Evolutionary conservation across 2,797 vertebrate genomes (phyloP), one percentile per base, ranked within the genome.

Genomic region (Eulemur mongoz): DNA sequence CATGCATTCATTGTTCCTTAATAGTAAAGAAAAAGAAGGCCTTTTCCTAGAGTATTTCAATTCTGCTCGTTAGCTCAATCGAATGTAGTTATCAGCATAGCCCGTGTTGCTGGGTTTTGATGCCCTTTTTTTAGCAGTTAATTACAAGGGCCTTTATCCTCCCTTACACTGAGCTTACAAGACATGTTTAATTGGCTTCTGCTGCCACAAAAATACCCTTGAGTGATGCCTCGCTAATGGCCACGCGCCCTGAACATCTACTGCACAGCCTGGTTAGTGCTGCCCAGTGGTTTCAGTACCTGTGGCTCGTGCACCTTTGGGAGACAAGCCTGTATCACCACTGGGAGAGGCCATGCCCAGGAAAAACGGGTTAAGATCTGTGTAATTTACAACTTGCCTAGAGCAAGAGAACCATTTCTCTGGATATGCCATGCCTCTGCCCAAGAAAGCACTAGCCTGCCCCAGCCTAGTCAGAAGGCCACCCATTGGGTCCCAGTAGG

Each of bases 161-260:
- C 78, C 88, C 43, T 84, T 84, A 95, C 43, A 76, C 59, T 15
- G 40, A 79, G 69, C 92, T 97, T 93, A 90, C 84, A 83, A 95
- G 94, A 92, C 84, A 85, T 72, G 38, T 83, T 92, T 95, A 97
- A 97, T 97, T 96, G 95, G 76, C 92, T 95, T 93, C 87, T 45
- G 72, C 91, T 94, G 83, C 87, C 84, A 82, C 80, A 59, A 52
- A 95, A 87, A 94, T 81, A 97, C 50, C 84, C 96, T 35, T 96
- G 94, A 96, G 63, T 95, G 94, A 95, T 23, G 7, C 84, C 88
- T 83, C 0, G 5, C 84, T 97, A 95, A 96, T 94, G 88, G 83
- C 70, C 94, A 40, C 82, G 85, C 84, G 54, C 87, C 78, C 87
- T 2, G 10, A 50, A 80, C 52, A 94, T 69, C 69, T 25, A 40